Conservation (phyloP, 2,888 invertebrate genomes). For the Callyntrura guangdongensis region DNA sequence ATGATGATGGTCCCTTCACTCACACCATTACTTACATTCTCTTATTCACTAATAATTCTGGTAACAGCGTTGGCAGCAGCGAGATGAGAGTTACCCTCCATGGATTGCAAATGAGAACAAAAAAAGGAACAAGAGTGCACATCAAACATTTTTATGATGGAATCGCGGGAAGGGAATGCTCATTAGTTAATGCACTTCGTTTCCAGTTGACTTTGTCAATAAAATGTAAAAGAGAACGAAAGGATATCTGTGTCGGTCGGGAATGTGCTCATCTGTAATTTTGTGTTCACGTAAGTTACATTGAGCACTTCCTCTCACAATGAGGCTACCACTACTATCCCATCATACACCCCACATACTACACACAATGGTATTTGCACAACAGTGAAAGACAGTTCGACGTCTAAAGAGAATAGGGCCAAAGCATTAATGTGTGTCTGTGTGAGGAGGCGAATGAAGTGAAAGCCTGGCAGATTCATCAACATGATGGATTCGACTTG, state of each 20-base stretch:
- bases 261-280: neutral
- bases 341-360: neutral
- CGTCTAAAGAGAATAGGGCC: neutral
- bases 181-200: conserved; percentile 37
- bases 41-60: neutral
- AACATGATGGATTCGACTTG: conserved; percentile 46
- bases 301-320: neutral
- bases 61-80: neutral
- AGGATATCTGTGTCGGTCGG: neutral
- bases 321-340: neutral
- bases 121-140: conserved; percentile 10
- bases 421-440: neutral
- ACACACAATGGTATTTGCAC: neutral
- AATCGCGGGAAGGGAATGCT: neutral
- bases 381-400: neutral
- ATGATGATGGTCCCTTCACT: neutral
- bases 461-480: conserved; percentile 34
- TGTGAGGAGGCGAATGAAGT: neutral
- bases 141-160: conserved; percentile 4
- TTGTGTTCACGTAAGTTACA: neutral
- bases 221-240: neutral
- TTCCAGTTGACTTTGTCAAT: conserved; percentile 16
- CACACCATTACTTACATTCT: neutral
- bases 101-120: neutral
- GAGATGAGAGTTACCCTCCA: neutral